These are phyloP conservation scores for Drosophila albomicans DNA, from an alignment of 1,140 invertebrate species.

Conservation along the genomic window DNA sequence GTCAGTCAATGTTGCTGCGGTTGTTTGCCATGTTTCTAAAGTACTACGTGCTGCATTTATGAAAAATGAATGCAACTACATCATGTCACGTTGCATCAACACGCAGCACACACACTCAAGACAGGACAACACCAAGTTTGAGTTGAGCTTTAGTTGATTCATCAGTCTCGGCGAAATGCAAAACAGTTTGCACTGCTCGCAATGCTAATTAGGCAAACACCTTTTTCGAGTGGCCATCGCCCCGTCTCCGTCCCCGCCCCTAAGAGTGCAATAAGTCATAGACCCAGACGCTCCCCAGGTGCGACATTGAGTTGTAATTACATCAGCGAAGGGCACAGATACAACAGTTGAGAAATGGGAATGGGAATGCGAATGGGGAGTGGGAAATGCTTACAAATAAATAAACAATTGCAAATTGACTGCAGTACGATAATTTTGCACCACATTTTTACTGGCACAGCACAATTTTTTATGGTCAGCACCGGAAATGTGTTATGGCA, in stretches of 20 bases:
- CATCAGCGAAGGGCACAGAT: slow-evolving; percentile 22
- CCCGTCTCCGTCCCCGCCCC: slow-evolving; percentile 15
- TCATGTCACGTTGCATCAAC: slow-evolving; percentile 57
- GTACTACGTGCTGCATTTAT: slow-evolving; percentile 35
- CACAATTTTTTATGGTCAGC: slow-evolving; percentile 27
- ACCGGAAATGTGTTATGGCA: slow-evolving; percentile 46
- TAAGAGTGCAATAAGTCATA: slow-evolving; percentile 28
- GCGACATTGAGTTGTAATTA: slow-evolving; percentile 49
- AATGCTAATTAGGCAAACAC: slow-evolving; percentile 51
- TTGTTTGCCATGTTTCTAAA: slow-evolving; percentile 34
- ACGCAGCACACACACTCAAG: not conserved
- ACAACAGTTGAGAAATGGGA: not conserved
- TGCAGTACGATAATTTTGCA: slow-evolving; percentile 38
- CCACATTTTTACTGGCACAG: slow-evolving; percentile 14
- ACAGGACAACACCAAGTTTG: slow-evolving; percentile 18
- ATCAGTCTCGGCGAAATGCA: slow-evolving; percentile 14
- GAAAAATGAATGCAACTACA: slow-evolving; percentile 50
- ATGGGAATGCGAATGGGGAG: not conserved
- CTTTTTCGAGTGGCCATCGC: slow-evolving; percentile 17
- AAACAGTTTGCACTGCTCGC: slow-evolving; percentile 22
- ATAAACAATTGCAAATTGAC: slow-evolving; percentile 59
- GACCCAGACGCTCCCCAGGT: slow-evolving; percentile 16
- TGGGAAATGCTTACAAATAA: slow-evolving; percentile 34
- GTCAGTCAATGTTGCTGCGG: slow-evolving; percentile 35
- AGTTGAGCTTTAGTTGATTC: slow-evolving; percentile 23